phyloP scores from a whole-genome alignment of 2,113 vertebrate genomes.

The Muscicapa adusta region DNA sequence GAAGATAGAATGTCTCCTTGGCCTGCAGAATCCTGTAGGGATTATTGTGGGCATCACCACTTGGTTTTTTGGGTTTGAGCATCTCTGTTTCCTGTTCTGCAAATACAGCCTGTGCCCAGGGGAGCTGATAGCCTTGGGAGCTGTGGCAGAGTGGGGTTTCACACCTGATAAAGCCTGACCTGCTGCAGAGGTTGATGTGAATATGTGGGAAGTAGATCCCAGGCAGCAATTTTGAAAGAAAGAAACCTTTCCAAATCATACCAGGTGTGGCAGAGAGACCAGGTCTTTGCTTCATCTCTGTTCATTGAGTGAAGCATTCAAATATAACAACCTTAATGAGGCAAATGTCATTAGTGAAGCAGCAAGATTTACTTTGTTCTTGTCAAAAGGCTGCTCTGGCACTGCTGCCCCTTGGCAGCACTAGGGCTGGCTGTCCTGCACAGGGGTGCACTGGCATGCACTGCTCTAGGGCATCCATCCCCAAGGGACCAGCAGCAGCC shows the following conservation, averaged over 20 bases:
- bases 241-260: neutral
- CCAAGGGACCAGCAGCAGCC: neutral
- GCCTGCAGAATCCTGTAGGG: neutral
- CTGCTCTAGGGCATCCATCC: neutral
- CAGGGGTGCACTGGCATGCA: fast-evolving
- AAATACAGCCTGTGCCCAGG: neutral
- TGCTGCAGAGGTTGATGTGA: fast-evolving
- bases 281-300: neutral
- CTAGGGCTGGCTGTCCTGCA: neutral
- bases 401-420: neutral
- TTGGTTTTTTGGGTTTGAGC: neutral
- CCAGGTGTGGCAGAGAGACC: neutral
- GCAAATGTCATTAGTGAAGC: neutral
- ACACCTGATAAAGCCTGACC: fast-evolving
- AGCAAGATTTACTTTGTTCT: neutral
- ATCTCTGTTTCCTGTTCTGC: neutral
- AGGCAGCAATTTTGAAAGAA: neutral
- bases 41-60: neutral
- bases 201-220: neutral
- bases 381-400: neutral
- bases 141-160: fast-evolving
- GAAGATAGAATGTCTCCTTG: neutral
- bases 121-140: neutral
- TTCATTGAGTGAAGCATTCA: neutral
- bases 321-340: neutral